A percentile compares a stretch with the other conserved stretches of the same genome.
These are phyloP conservation scores for Onthophagus taurus DNA, from an alignment of 1,140 invertebrate genomes.

Conservation along the genomic window DNA sequence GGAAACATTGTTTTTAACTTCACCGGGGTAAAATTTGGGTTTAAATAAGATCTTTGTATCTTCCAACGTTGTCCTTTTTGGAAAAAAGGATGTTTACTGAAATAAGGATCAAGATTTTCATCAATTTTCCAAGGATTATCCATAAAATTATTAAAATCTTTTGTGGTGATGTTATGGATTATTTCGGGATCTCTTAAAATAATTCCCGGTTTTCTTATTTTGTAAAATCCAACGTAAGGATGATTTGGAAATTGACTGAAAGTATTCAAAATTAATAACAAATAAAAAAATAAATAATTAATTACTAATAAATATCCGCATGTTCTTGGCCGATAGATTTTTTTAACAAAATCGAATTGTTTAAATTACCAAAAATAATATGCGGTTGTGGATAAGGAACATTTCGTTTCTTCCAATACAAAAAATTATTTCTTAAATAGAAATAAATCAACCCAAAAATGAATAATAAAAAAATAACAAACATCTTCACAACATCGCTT, in stretches of 20 bases:
- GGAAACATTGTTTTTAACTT: conserved; percentile 39
- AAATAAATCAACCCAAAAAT: too few relatives aligned
- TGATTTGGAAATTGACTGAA: conserved; percentile 21
- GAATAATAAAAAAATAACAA: too few relatives aligned
- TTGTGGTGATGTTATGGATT: conserved; percentile 43
- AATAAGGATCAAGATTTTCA: conserved; percentile 32
- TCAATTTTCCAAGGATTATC: conserved; percentile 33
- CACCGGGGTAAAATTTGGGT: conserved; percentile 33
- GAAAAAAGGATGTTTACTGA: conserved; percentile 37
- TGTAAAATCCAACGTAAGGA: conserved; percentile 37
- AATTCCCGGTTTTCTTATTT: conserved; percentile 38
- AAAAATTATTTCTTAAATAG: conserved; percentile 16
- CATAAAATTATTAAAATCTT: conserved; percentile 42
- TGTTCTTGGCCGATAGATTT: conserved; percentile 16
- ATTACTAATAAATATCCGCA: conserved; percentile 25
- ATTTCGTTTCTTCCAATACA: conserved; percentile 33
- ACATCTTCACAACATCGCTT: too few relatives aligned
- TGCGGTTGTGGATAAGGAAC: conserved; percentile 25
- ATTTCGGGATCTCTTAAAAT: conserved; percentile 46
- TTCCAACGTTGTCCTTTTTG: conserved; percentile 37
- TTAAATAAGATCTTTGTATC: conserved; percentile 33
- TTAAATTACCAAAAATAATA: conserved; percentile 32
- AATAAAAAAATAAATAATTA: conserved; percentile 1
- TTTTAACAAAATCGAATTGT: conserved; percentile 16
- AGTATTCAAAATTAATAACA: neutral